Percentiles rank a stretch among this genome's conserved stretches.
Conservation (phyloP, 2,888 invertebrate genomes). For the Amphipoea oculea region DNA sequence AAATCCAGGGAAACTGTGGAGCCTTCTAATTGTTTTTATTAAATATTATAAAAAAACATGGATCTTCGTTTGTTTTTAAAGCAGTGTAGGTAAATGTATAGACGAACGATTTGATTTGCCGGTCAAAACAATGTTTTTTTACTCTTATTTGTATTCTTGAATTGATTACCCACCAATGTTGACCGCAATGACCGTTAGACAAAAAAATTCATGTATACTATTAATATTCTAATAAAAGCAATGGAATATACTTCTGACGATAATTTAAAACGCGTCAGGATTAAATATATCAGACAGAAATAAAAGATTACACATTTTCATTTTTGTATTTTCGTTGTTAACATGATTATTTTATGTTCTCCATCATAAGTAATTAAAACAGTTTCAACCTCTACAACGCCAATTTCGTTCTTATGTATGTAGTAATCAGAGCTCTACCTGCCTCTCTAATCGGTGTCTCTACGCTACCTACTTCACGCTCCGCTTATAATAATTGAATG, state of each 20-base stretch:
- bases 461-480: not conserved
- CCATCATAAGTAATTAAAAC: not conserved
- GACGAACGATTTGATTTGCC: not conserved
- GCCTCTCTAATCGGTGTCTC: not conserved
- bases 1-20: not conserved
- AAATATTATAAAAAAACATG: not conserved
- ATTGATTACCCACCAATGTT: not conserved
- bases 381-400: not conserved
- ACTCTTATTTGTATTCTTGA: not conserved
- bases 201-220: not conserved
- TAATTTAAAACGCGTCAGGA: slow-evolving; percentile 5
- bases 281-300: slow-evolving; percentile 9
- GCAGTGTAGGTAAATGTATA: not conserved
- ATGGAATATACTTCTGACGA: not conserved
- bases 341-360: not conserved
- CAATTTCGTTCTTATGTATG: not conserved
- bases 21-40: not conserved
- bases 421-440: not conserved
- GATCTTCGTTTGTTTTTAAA: not conserved
- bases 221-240: slow-evolving; percentile 9
- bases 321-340: not conserved
- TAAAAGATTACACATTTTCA: not conserved
- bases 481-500: not conserved
- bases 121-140: not conserved
- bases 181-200: not conserved